Evolutionary conservation across 2,888 invertebrate species (phyloP).

Genomic region (Mystacides longicornis): DNA sequence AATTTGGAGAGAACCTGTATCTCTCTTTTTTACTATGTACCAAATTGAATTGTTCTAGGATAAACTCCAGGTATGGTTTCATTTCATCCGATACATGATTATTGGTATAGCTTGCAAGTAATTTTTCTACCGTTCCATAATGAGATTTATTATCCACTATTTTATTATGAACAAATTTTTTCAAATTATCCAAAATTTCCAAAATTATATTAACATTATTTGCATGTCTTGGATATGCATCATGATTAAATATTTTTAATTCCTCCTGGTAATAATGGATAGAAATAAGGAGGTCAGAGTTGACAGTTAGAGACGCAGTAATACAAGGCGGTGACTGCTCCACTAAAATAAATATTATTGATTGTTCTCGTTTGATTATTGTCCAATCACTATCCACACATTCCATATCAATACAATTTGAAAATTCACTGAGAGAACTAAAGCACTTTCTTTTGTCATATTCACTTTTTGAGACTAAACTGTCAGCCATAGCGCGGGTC

Average conservation of each 20-base stretch:
- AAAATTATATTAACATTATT: background rate
- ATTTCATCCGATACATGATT: background rate
- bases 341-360: background rate
- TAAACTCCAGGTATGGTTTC: background rate
- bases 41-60: background rate
- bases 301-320: background rate
- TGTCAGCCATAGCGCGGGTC: too few relatives aligned
- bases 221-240: too few relatives aligned
- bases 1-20: background rate
- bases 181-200: too few relatives aligned
- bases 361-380: background rate
- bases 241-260: too few relatives aligned
- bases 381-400: too few relatives aligned
- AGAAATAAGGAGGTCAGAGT: background rate
- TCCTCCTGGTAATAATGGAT: background rate
- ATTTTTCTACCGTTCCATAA: background rate
- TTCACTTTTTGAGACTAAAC: background rate
- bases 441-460: background rate
- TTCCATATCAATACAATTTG: background rate
- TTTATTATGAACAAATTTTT: background rate
- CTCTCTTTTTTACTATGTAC: background rate
- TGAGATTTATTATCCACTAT: background rate
- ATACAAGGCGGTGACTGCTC: background rate
- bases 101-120: background rate
- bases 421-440: background rate